Evolutionary conservation across 1,140 invertebrate species (phyloP).

Genomic region (Atta texana): DNA sequence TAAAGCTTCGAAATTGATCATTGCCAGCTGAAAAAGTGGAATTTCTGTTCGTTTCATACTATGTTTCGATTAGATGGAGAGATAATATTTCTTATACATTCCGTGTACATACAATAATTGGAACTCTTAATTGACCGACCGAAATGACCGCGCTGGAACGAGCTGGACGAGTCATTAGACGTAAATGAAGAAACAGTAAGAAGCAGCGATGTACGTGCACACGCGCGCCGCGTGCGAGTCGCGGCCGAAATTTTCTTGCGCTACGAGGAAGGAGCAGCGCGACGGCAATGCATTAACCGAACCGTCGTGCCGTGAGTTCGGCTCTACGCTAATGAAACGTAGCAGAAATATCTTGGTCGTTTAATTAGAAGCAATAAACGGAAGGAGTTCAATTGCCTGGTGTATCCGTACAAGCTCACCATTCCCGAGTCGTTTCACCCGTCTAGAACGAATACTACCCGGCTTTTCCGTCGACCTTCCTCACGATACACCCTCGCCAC

Average conservation of each 20-base stretch:
- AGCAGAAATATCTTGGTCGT: constrained; percentile 85
- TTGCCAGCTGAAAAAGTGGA: background rate
- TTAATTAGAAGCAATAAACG: constrained; percentile 86
- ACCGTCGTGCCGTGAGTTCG: constrained; percentile 74
- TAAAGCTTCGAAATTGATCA: background rate
- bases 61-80: background rate
- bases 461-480: constrained; percentile 65
- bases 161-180: constrained; percentile 39
- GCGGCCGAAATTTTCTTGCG: constrained; percentile 54
- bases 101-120: constrained; percentile 20
- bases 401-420: constrained; percentile 78
- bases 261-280: constrained; percentile 46
- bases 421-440: constrained; percentile 77
- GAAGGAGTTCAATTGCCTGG: constrained; percentile 84
- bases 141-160: constrained; percentile 1
- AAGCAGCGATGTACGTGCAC: background rate
- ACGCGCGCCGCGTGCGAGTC: background rate
- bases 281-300: constrained; percentile 77
- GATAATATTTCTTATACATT: constrained; percentile 4
- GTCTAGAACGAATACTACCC: constrained; percentile 72
- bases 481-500: constrained; percentile 52
- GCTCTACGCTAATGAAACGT: constrained; percentile 85
- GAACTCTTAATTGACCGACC: constrained; percentile 31
- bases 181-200: constrained; percentile 33
- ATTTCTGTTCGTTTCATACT: background rate